Conservation (phyloP, 2,113 vertebrate species). For the Micronycteris hirsuta region DNA sequence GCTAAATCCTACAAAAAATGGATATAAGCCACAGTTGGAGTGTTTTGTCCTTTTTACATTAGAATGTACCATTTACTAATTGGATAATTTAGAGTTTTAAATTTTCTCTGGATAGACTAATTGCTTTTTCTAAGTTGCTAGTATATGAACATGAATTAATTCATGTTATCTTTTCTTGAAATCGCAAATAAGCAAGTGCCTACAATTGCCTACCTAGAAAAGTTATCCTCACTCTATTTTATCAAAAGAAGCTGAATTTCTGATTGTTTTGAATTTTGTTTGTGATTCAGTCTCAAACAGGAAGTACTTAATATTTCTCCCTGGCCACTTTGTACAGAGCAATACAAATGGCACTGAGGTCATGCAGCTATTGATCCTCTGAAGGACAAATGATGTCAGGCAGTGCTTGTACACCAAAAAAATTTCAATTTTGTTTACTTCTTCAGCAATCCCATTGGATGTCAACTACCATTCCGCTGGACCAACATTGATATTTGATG, state of each 20-base stretch:
- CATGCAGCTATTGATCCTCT: conserved; percentile 71
- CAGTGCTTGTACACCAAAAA: conserved; percentile 73
- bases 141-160: neutral
- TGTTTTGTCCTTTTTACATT: conserved; percentile 6
- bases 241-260: neutral
- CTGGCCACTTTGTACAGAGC: conserved; percentile 39
- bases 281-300: conserved; percentile 20
- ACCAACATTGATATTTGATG: conserved; percentile 83
- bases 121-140: neutral
- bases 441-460: conserved; percentile 73
- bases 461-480: conserved; percentile 81
- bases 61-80: neutral
- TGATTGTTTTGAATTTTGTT: neutral
- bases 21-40: neutral
- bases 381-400: conserved; percentile 82
- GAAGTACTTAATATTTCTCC: conserved; percentile 32
- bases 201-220: neutral
- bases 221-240: neutral
- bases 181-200: neutral
- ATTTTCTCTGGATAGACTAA: neutral
- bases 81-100: neutral
- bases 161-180: conserved; percentile 10
- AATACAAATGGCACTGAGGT: conserved; percentile 64
- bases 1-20: neutral
- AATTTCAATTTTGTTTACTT: conserved; percentile 81